Conservation (phyloP, 2,113 vertebrate species). For the Isurus oxyrinchus region DNA sequence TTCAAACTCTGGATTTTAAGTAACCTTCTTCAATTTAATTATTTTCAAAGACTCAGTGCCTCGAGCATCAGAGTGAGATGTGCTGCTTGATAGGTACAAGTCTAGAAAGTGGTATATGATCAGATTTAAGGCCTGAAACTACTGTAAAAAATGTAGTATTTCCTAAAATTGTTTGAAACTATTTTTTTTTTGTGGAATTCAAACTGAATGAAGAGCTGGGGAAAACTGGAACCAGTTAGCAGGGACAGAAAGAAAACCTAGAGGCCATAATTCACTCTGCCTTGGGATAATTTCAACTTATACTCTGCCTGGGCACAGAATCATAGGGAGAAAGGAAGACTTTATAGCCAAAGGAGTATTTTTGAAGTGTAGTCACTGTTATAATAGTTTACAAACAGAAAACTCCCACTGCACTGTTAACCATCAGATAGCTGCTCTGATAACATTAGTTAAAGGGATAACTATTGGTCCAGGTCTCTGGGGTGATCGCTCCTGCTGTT, state of each 20-base stretch:
- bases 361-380: no score
- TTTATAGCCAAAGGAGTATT: no score
- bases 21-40: background rate
- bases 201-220: slow-evolving; percentile 3
- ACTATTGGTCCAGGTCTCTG: background rate
- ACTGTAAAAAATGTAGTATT: background rate
- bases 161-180: background rate
- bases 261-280: background rate
- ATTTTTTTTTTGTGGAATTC: background rate
- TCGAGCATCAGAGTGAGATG: background rate
- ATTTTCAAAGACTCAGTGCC: background rate
- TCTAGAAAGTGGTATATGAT: background rate
- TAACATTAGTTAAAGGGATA: background rate
- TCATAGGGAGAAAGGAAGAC: background rate
- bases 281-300: background rate
- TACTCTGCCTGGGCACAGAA: background rate
- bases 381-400: no score
- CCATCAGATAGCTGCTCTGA: background rate
- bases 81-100: background rate
- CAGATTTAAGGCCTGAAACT: background rate
- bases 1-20: background rate
- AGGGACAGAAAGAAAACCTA: background rate
- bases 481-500: background rate
- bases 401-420: background rate
- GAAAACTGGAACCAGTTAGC: background rate